phyloP scores from a whole-genome alignment of 1,140 invertebrate species.

The Goniozus legneri region DNA sequence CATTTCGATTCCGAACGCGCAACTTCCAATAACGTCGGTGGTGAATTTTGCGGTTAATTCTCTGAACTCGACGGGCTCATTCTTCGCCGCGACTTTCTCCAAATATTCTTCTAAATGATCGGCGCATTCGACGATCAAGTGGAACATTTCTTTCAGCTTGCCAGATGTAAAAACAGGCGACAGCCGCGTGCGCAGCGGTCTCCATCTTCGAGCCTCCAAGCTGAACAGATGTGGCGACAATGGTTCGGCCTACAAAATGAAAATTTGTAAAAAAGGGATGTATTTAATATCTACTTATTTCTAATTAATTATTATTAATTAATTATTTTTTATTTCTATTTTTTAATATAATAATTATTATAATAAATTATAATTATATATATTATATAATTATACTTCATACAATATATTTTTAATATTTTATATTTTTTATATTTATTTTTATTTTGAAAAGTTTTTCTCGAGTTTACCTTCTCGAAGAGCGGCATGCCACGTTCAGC shows the following conservation, averaged over 20 bases:
- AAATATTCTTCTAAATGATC: slow-evolving; percentile 37
- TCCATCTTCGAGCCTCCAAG: slow-evolving; percentile 30
- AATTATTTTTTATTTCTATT: slow-evolving; percentile 5
- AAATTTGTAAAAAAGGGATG: slow-evolving; percentile 9
- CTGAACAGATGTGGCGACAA: slow-evolving; percentile 18
- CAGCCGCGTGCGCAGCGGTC: slow-evolving; percentile 9
- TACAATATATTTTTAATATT: too few species aligned
- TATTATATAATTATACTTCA: not conserved
- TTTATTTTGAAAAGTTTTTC: too few species aligned
- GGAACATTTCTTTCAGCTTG: slow-evolving; percentile 29
- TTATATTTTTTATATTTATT: too few species aligned
- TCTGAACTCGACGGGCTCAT: slow-evolving; percentile 49
- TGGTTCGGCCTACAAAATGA: slow-evolving; percentile 19
- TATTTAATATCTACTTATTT: slow-evolving; percentile 5
- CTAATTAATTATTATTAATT: slow-evolving; percentile 5
- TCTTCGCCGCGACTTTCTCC: slow-evolving; percentile 21
- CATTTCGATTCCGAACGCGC: slow-evolving; percentile 57
- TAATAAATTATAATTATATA: not conserved
- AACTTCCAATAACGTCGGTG: slow-evolving; percentile 56
- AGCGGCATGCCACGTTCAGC: not conserved
- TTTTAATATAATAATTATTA: not conserved
- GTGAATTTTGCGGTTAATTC: slow-evolving; percentile 51
- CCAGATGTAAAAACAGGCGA: slow-evolving; percentile 18
- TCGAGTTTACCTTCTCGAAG: slow-evolving; percentile 5
- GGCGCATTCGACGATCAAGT: slow-evolving; percentile 37